A percentile compares a stretch with the other conserved stretches of the same genome.
Evolutionary conservation across 2,888 invertebrate genomes (phyloP).

Genomic region (Eilema caniola): DNA sequence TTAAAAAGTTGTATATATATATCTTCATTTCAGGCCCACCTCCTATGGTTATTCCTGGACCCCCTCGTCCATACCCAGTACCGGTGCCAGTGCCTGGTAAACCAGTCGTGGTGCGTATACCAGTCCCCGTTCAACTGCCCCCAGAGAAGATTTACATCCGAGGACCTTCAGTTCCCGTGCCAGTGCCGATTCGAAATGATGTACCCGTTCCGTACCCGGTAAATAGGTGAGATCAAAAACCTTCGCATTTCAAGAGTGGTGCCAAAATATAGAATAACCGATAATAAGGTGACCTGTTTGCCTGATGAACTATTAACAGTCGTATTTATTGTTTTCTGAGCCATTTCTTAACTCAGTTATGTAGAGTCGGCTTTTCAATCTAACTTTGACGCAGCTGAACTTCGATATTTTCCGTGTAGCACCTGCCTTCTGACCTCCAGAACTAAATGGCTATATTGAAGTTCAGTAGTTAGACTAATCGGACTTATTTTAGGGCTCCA

Average conservation of each 20-base stretch:
- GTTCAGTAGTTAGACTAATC: too few relatives aligned
- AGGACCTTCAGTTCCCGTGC: constrained; percentile 61
- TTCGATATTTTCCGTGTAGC: too few relatives aligned
- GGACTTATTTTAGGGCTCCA: too few relatives aligned
- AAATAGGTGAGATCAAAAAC: constrained; percentile 33
- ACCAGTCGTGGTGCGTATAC: constrained; percentile 58
- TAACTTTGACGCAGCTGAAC: too few relatives aligned
- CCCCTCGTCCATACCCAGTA: constrained; percentile 74
- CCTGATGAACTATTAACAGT: neutral
- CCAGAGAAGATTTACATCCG: constrained; percentile 63
- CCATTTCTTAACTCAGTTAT: too few relatives aligned
- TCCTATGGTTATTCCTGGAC: constrained; percentile 71
- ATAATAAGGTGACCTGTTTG: neutral
- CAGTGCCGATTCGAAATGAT: constrained; percentile 64
- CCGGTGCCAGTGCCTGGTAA: constrained; percentile 73
- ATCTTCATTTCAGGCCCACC: constrained; percentile 64
- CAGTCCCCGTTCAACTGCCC: constrained; percentile 65
- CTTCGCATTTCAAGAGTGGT: neutral
- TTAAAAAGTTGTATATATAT: neutral
- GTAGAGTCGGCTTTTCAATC: too few relatives aligned
- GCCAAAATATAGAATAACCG: neutral
- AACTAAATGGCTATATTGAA: too few relatives aligned
- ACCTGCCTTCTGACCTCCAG: too few relatives aligned
- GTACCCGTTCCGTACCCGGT: constrained; percentile 58
- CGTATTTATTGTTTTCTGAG: too few relatives aligned